phyloP scores from a whole-genome alignment of 2,113 vertebrate species.

The Vireo altiloquus region DNA sequence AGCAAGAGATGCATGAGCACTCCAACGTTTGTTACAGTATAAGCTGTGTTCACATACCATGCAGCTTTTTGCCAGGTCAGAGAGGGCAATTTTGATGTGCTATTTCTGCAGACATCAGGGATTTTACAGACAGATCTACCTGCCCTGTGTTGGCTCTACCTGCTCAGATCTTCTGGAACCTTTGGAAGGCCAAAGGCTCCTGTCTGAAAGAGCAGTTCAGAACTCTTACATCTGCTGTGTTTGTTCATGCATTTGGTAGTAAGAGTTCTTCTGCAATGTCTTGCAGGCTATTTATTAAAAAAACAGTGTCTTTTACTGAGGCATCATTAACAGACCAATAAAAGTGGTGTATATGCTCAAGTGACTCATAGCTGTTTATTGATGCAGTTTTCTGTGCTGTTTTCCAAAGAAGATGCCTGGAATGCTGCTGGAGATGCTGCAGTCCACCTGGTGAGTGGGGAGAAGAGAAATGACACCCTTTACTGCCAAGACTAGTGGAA shows the following conservation, averaged over 20 bases:
- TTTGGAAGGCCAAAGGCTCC: neutral
- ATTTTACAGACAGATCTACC: neutral
- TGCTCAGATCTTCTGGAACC: neutral
- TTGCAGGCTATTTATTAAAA: neutral
- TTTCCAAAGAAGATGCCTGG: neutral
- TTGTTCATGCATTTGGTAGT: neutral
- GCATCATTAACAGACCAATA: neutral
- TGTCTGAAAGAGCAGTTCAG: neutral
- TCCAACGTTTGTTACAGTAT: neutral
- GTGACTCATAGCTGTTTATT: neutral
- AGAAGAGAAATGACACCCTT: neutral
- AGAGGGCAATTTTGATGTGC: neutral
- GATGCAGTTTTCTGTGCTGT: neutral
- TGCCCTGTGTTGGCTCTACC: rapidly evolving
- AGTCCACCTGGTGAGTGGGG: neutral
- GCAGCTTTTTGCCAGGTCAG: neutral
- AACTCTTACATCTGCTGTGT: neutral
- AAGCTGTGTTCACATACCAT: rapidly evolving
- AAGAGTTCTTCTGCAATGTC: neutral
- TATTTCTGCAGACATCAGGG: neutral
- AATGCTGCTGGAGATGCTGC: neutral
- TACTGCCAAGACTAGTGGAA: neutral
- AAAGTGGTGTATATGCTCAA: neutral
- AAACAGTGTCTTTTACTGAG: neutral
- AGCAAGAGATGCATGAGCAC: neutral